These are phyloP conservation scores for Oncorhynchus nerka DNA, from an alignment of 2,113 vertebrate genomes.

Conservation along the genomic window DNA sequence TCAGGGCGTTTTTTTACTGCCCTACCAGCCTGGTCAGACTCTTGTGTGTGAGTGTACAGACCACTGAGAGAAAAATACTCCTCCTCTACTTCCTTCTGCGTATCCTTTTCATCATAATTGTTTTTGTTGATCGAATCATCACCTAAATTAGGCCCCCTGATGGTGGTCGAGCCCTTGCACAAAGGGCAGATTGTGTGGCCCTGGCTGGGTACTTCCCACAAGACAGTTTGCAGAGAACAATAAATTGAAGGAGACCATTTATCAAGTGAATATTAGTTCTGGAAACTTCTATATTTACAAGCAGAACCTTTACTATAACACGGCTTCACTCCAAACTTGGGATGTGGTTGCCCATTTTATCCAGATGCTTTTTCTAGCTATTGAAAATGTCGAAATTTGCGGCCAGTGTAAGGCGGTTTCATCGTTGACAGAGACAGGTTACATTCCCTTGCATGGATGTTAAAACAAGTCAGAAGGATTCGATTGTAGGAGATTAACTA, in stretches of 20 bases:
- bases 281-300: too few species aligned
- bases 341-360: too few species aligned
- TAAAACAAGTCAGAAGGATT: conserved; percentile 31
- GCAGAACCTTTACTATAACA: too few species aligned
- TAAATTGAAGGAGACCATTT: too few species aligned
- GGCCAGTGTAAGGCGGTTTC: too few species aligned
- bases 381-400: too few species aligned
- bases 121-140: conserved; percentile 38
- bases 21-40: too few species aligned
- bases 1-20: too few species aligned
- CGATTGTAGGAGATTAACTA: conserved; percentile 39
- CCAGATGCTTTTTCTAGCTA: too few species aligned
- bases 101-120: conserved; percentile 29
- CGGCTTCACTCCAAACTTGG: too few species aligned
- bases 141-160: conserved; percentile 35
- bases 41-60: too few species aligned
- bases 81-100: conserved; percentile 1
- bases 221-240: not conserved
- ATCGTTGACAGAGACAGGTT: not conserved
- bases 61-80: not conserved
- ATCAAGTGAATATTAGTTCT: too few species aligned
- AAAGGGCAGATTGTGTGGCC: conserved; percentile 31
- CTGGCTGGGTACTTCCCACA: conserved; percentile 13
- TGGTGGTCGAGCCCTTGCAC: not conserved
- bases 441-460: conserved; percentile 23